Conservation (phyloP, 2,797 vertebrate species). For the Gephyroberyx darwinii region DNA sequence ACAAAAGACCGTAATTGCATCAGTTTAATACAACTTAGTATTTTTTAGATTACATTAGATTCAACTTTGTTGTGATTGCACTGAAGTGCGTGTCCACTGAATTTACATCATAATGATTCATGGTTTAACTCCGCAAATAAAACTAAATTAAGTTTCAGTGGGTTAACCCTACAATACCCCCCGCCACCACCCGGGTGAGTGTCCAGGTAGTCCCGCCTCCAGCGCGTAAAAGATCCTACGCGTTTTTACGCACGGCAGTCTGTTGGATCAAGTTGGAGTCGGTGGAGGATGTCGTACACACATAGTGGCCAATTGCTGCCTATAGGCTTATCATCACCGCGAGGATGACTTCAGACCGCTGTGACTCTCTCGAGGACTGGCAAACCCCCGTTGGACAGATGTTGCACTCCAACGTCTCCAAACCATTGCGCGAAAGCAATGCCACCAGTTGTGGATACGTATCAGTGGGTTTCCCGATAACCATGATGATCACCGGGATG, state of each 20-base stretch:
- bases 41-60: too few relatives aligned
- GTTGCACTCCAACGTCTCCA: slow-evolving; percentile 74
- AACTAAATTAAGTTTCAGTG: too few relatives aligned
- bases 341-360: slow-evolving; percentile 52
- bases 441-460: slow-evolving; percentile 80
- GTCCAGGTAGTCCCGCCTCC: slow-evolving; percentile 67
- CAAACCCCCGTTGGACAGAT: slow-evolving; percentile 55
- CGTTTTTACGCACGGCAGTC: slow-evolving; percentile 62
- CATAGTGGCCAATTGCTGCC: slow-evolving; percentile 1
- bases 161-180: too few relatives aligned
- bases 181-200: too few relatives aligned
- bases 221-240: slow-evolving; percentile 43
- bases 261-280: slow-evolving; percentile 23
- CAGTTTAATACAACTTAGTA: too few relatives aligned
- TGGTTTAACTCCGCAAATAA: too few relatives aligned
- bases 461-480: slow-evolving; percentile 89
- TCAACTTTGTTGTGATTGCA: too few relatives aligned
- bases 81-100: too few relatives aligned
- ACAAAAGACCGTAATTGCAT: too few relatives aligned
- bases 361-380: slow-evolving; percentile 33
- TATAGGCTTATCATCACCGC: background rate
- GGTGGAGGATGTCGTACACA: slow-evolving; percentile 31
- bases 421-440: slow-evolving; percentile 53
- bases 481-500: slow-evolving; percentile 94
- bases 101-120: too few relatives aligned